A percentile compares a stretch with the other conserved stretches of the same genome.
These are phyloP conservation scores for Heliconius congener DNA, from an alignment of 1,140 invertebrate species.

Conservation along the genomic window DNA sequence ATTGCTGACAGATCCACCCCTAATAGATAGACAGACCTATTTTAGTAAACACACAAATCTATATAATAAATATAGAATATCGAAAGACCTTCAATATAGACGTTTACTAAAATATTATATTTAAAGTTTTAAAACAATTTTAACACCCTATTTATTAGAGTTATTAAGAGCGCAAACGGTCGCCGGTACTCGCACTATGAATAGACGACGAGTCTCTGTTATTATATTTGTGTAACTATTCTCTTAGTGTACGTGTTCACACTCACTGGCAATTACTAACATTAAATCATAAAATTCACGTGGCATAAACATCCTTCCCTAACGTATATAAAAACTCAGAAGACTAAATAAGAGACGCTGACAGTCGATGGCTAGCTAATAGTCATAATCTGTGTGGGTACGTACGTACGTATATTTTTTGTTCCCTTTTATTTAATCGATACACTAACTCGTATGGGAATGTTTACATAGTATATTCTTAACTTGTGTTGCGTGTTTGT, in stretches of 20 bases:
- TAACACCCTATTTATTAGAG: conserved; percentile 46
- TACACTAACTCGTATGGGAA: conserved; percentile 67
- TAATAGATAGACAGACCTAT: conserved; percentile 56
- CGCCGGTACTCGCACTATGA: conserved; percentile 53
- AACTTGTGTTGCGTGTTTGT: background rate
- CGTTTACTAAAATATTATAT: background rate
- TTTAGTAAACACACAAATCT: conserved; percentile 58
- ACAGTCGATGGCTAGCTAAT: conserved; percentile 73
- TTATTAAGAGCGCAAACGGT: conserved; percentile 57
- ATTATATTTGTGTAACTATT: conserved; percentile 76
- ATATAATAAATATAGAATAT: background rate
- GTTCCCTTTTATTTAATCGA: conserved; percentile 67
- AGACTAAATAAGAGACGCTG: conserved; percentile 71
- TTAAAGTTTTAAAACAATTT: conserved; percentile 39
- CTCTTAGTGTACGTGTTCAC: conserved; percentile 74
- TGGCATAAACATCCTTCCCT: conserved; percentile 73
- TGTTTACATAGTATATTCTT: conserved; percentile 55
- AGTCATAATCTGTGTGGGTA: conserved; percentile 66
- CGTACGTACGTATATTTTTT: conserved; percentile 43
- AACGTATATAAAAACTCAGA: conserved; percentile 60
- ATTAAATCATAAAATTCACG: conserved; percentile 77
- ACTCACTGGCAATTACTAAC: conserved; percentile 77
- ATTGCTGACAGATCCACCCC: conserved; percentile 72
- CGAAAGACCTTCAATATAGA: background rate
- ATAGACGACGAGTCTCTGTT: conserved; percentile 70